Evolutionary conservation across 1,140 invertebrate genomes (phyloP), one percentile per base, ranked within the genome.

Genomic region (Arctopsyche grandis): DNA sequence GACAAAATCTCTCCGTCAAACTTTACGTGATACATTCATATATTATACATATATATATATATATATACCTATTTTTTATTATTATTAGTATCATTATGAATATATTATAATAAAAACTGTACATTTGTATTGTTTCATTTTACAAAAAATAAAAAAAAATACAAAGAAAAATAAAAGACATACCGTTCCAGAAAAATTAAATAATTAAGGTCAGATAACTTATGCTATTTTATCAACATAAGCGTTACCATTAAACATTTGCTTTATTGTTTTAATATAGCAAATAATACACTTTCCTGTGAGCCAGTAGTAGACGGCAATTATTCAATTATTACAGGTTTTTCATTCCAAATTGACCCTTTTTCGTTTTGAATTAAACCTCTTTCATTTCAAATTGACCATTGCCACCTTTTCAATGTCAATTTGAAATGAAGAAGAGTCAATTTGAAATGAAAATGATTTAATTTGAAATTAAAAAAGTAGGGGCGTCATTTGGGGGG

Each of bases 251-350:
- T 46, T 46, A 46, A 46, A 46, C 48, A 52, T 52, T 52, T 52
- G 48, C 48, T 52, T 52, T 16, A 52, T 52, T 52, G 48, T 38
- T 38, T 38, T 38, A 38, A 38, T 38, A 16, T 52, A 52, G 48
- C 3, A 52, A 52, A 52, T 26, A 66, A 12, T 26, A 3, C 10
- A 26, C 24, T 9, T 14, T 26, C 63, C 63, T 66, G 63, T 66
- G 63, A 66, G 63, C 63, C 63, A 66, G 63, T 66, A 66, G 21
- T 66, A 66, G 58, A 60, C 12, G 21, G 24, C 21, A 66, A 60
- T n/a, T 19, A n/a, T n/a, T n/a, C n/a, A n/a, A n/a, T n/a, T n/a
- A n/a, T n/a, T n/a, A n/a, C n/a, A n/a, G n/a, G n/a, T n/a, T n/a
- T n/a, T n/a, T n/a, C n/a, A n/a, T n/a, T n/a, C n/a, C n/a, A n/a